Percentiles rank a stretch among this genome's conserved stretches.
phyloP scores from a whole-genome alignment of 2,888 invertebrate species.

The Xylophagus ater region DNA sequence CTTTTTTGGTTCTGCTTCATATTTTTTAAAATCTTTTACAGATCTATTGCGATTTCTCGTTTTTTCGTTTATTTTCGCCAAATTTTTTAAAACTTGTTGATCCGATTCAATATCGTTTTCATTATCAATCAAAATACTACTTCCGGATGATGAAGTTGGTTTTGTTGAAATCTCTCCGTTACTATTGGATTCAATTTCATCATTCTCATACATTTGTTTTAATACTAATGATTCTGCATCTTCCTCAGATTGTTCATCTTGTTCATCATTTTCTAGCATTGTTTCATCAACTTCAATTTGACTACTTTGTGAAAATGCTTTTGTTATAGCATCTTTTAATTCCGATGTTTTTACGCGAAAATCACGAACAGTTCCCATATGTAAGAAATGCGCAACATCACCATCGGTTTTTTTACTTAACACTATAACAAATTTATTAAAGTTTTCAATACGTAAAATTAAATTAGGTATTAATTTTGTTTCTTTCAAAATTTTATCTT shows the following conservation, averaged over 20 bases:
- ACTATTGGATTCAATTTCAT: not conserved
- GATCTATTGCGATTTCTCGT: too few species aligned
- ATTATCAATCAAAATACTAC: constrained; percentile 7
- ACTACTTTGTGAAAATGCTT: constrained; percentile 29
- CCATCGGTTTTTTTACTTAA: constrained; percentile 46
- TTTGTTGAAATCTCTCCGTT: not conserved
- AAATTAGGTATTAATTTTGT: constrained; percentile 50
- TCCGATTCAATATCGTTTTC: constrained; percentile 18
- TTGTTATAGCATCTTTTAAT: constrained; percentile 43
- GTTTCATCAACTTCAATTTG: constrained; percentile 23
- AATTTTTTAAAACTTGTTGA: constrained; percentile 25
- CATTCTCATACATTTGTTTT: not conserved
- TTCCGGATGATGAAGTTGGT: not conserved
- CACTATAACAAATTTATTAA: constrained; percentile 46
- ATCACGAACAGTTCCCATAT: constrained; percentile 50
- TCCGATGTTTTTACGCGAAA: constrained; percentile 46
- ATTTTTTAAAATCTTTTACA: too few species aligned
- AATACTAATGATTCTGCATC: constrained; percentile 1
- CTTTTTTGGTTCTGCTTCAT: too few species aligned
- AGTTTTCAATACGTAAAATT: constrained; percentile 50
- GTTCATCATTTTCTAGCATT: constrained; percentile 3
- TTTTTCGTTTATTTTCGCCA: constrained; percentile 26
- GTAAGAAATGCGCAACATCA: constrained; percentile 43
- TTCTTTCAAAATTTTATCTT: constrained; percentile 46
- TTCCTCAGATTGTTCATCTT: constrained; percentile 1